These are phyloP conservation scores for Salvelinus namaycush DNA, from an alignment of 2,113 vertebrate species.

Conservation along the genomic window DNA sequence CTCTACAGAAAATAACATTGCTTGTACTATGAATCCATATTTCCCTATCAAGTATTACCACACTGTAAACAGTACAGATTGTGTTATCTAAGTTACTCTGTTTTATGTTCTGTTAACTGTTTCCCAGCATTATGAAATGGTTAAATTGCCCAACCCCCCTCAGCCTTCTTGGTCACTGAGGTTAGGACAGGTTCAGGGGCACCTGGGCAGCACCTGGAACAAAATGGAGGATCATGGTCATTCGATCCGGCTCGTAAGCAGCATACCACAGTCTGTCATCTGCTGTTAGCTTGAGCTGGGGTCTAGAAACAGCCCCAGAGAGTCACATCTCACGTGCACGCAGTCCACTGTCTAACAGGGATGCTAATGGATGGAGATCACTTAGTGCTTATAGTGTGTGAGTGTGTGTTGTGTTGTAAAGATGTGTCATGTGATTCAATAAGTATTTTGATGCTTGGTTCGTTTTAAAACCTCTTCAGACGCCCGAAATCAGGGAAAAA, in stretches of 20 bases:
- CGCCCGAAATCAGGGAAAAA: too few relatives aligned
- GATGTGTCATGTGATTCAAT: too few relatives aligned
- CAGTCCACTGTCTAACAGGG: neutral
- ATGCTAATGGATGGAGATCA: conserved; percentile 7
- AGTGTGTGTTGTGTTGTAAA: neutral
- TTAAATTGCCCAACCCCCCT: neutral
- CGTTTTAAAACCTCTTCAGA: neutral
- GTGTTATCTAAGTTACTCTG: neutral
- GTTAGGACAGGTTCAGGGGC: conserved; percentile 14
- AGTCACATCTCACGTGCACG: conserved; percentile 41
- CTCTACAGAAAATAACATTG: too few relatives aligned
- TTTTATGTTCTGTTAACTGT: neutral
- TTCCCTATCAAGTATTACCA: neutral
- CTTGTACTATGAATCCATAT: too few relatives aligned
- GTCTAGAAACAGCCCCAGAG: conserved; percentile 43
- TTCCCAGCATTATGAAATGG: neutral
- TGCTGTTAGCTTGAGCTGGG: conserved; percentile 51
- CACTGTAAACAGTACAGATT: neutral
- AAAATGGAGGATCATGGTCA: conserved; percentile 31
- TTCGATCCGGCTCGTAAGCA: conserved; percentile 14
- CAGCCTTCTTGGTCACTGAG: neutral
- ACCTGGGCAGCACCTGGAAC: conserved; percentile 9
- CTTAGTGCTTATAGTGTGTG: neutral
- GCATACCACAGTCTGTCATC: conserved; percentile 9
- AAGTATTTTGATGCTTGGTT: too few relatives aligned